A percentile compares a stretch with the other conserved stretches of the same genome.
Evolutionary conservation across 92 coral and sea anemone genomes (phyloP).

Genomic region (Montipora capitata): DNA sequence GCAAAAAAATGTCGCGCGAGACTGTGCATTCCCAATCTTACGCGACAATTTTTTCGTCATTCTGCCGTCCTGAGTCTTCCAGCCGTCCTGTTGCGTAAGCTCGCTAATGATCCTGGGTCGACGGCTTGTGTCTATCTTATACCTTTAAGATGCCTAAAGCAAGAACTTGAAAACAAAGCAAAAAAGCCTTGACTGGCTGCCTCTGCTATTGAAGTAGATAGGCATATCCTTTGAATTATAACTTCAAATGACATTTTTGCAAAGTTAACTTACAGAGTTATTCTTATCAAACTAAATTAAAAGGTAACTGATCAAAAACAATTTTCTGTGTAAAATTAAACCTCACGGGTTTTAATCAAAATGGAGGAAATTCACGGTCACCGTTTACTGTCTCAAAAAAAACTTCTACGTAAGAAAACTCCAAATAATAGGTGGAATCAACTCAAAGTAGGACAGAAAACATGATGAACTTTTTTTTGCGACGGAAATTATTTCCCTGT

Average conservation of each 20-base stretch:
- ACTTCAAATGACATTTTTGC: background rate
- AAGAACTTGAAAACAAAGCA: slow-evolving; percentile 5
- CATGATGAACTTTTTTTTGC: background rate
- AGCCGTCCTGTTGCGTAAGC: too few species aligned
- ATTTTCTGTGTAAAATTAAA: background rate
- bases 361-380: background rate
- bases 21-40: too few species aligned
- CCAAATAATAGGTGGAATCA: too few species aligned
- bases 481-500: background rate
- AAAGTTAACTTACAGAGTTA: slow-evolving; percentile 5
- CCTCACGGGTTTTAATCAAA: background rate
- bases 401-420: too few species aligned
- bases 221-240: slow-evolving; percentile 8
- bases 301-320: slow-evolving; percentile 19
- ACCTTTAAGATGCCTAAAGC: slow-evolving; percentile 14
- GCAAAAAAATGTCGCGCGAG: too few species aligned
- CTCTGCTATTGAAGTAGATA: slow-evolving; percentile 7
- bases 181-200: background rate
- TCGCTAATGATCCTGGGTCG: background rate
- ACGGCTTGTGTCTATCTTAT: slow-evolving; percentile 17
- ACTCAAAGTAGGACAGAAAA: too few species aligned
- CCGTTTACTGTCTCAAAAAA: too few species aligned
- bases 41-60: too few species aligned
- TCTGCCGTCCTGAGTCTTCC: too few species aligned
- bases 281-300: slow-evolving; percentile 21